Conservation (phyloP, 2,797 vertebrate genomes). For the Eulemur rubriventer region DNA sequence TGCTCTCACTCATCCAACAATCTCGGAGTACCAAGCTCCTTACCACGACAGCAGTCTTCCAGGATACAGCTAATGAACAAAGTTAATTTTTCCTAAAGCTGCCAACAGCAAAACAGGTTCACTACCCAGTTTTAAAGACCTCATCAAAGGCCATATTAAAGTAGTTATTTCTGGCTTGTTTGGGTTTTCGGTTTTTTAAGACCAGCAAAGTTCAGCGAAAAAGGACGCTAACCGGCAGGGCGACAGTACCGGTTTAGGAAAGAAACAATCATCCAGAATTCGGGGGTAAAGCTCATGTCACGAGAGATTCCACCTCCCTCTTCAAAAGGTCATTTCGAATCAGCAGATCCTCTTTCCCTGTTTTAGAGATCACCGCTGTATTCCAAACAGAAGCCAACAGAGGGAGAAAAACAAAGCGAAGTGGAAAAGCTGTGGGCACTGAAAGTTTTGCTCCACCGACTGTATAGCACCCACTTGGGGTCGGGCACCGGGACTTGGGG, state of each 20-base stretch:
- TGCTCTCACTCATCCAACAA: not conserved
- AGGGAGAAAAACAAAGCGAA: slow-evolving; percentile 77
- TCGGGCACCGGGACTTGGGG: slow-evolving; percentile 64
- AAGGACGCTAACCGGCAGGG: not conserved
- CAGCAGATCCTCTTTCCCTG: slow-evolving; percentile 53
- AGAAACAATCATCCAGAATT: not conserved
- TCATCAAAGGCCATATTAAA: not conserved
- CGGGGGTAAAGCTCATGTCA: not conserved
- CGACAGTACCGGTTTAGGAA: not conserved
- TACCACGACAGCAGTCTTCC: not conserved
- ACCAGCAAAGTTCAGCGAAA: not conserved
- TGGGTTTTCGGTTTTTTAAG: not conserved
- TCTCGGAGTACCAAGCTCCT: slow-evolving; percentile 64
- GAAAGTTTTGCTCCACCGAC: slow-evolving; percentile 80
- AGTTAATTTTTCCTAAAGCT: not conserved
- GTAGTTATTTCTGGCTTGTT: not conserved
- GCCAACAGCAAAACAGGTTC: not conserved
- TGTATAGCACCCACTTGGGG: slow-evolving; percentile 75
- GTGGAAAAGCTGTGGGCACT: slow-evolving; percentile 73
- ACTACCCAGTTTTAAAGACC: not conserved
- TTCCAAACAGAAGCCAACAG: slow-evolving; percentile 75
- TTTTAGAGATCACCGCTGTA: slow-evolving; percentile 65
- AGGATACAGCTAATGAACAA: not conserved
- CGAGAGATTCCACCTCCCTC: not conserved
- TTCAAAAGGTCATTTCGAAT: not conserved